phyloP scores from a whole-genome alignment of 1,140 invertebrate genomes.

The Aplysia californica region DNA sequence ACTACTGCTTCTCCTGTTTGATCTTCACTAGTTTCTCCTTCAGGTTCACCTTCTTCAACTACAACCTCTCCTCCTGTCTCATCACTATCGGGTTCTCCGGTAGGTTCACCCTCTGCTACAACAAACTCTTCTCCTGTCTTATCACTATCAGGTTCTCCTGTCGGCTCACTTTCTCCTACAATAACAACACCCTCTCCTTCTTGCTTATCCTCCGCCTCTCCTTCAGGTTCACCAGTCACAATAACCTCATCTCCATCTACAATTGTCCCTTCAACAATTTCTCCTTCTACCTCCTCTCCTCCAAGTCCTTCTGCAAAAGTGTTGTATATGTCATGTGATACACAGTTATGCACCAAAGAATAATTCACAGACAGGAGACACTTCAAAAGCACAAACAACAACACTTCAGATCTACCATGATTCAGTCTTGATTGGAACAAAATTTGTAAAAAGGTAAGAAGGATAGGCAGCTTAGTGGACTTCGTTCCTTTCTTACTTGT shows the following conservation, averaged over 20 bases:
- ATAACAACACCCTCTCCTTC: neutral
- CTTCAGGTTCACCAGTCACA: neutral
- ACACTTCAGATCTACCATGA: too few species aligned
- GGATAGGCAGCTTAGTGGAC: neutral
- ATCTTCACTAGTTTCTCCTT: neutral
- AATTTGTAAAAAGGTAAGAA: neutral
- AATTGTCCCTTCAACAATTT: neutral
- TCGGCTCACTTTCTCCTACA: neutral
- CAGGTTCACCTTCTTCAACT: neutral
- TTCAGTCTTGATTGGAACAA: too few species aligned
- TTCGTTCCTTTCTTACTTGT: too few species aligned
- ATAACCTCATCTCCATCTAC: neutral
- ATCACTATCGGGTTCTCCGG: too few species aligned
- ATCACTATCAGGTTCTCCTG: neutral
- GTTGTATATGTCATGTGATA: too few species aligned
- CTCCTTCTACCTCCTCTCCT: neutral
- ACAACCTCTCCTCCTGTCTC: neutral
- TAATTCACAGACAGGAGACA: too few species aligned
- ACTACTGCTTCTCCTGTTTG: neutral
- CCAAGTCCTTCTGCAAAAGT: too few species aligned
- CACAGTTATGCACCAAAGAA: too few species aligned
- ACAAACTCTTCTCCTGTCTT: neutral
- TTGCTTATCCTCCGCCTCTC: neutral
- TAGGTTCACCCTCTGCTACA: too few species aligned
- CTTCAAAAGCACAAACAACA: too few species aligned